Evolutionary conservation across 92 coral and sea anemone genomes (phyloP), one percentile per base, ranked within the genome.

Genomic region (Metridium senile): DNA sequence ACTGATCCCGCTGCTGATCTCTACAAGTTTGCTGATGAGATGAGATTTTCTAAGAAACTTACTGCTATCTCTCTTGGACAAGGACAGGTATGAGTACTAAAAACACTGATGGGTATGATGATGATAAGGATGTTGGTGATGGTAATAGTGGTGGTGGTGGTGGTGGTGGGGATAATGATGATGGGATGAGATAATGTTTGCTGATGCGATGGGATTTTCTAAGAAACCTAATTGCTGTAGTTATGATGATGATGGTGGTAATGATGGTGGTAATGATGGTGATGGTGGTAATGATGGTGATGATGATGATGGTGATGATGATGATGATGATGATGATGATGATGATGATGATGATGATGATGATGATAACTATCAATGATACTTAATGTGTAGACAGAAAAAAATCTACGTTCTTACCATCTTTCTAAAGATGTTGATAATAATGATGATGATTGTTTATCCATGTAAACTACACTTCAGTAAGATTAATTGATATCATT

Each of bases 1-100:
- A 95, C 99, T 20, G 99, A 95, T 66, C 99, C 99, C n/a, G 99
- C 99, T 11, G 99, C 99, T 57, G 99, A 95, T 75, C 75, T 95
- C 66, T 95, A 95, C 90, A 95, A 95, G 83, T 95, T 95, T 82
- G 99, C 99, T 43, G 99, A 95, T 71, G 99, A 95, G 75, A 95
- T 95, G 99, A 90, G 99, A 49, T 95, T 95, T 69, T 87, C 91
- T 49, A 95, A 95, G 91, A 95, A 95, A 53, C 92, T 95, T 33
- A 95, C 70, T 79, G 99, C 99, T 22, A 92, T 92, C 79, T 95
- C 99, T 19, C 89, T 95, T 27, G 99, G 99, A 0, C 99, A 95
- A 77, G 99, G 99, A 58, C 99, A 93, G 98, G 98, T 93, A 73
- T 28, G 74, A 28, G 26, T 43, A 6, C 6, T 39, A 39, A 26